phyloP scores from a whole-genome alignment of 2,113 vertebrate genomes.

The Campylorhamphus procurvoides region DNA sequence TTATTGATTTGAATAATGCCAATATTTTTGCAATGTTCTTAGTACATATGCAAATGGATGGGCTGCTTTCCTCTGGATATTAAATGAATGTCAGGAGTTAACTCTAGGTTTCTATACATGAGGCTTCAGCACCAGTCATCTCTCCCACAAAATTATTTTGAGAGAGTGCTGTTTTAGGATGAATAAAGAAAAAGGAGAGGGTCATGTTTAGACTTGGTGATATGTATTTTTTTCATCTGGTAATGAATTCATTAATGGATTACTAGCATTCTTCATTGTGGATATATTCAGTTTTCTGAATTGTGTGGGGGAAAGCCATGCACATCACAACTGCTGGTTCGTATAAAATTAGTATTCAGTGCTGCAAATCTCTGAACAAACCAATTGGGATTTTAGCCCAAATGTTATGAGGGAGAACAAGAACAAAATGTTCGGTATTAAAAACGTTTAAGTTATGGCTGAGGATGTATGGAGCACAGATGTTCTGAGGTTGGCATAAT shows the following conservation, averaged over 20 bases:
- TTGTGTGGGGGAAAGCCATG: background rate
- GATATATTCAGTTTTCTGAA: background rate
- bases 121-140: background rate
- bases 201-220: background rate
- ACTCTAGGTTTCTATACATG: background rate
- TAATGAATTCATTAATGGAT: background rate
- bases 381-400: conserved; percentile 40
- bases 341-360: conserved; percentile 5
- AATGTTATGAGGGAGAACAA: conserved; percentile 2
- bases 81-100: background rate
- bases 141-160: background rate
- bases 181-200: background rate
- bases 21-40: background rate
- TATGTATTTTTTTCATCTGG: background rate
- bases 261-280: background rate
- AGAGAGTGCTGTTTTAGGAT: background rate
- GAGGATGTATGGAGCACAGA: conserved; percentile 25
- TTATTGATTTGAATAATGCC: background rate
- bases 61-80: background rate
- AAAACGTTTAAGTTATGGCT: conserved; percentile 2
- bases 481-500: conserved; percentile 16
- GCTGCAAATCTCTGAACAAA: background rate
- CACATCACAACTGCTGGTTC: background rate
- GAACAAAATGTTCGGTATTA: conserved; percentile 46
- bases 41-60: background rate